Base-by-base conservation (phyloP, 1,140 invertebrate genomes). In the Drosophila pectinifera region DNA sequence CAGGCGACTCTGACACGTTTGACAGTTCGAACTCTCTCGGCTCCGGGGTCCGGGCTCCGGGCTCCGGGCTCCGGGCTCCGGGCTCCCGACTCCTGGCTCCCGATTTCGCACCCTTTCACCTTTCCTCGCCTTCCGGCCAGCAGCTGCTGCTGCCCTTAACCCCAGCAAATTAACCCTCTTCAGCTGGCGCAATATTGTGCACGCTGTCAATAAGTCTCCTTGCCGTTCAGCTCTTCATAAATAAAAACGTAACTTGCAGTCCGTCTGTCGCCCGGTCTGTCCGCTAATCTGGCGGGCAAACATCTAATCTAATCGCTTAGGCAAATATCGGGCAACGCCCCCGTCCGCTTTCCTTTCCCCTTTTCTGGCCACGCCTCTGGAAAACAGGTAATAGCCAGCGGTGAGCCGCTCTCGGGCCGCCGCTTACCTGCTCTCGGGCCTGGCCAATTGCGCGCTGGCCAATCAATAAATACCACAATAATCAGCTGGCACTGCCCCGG, bases 201-300 rank as follows among this genome's bases (percentile, higher is more conserved):
- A 70, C 42, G 64, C 83, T 88, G 83, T 88, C 83, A 88, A 89
- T 88, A 88, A 82, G 83, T 88, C n/a, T n/a, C n/a, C n/a, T n/a
- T n/a, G n/a, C n/a, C n/a, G n/a, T 76, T 75, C 24, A 4, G 36
- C 42, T 18, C 20, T 64, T 28, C 36, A 36, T 53, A 59, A 63
- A 62, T 41, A 28, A 22, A 51, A 36, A 10, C 36, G 6, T 20
- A 41, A 59, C 54, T 59, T 46, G 36, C 55, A 43, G 38, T 51
- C 57, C 22, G 24, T 45, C n/a, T 38, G 36, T 18, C 18, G n/a
- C n/a, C n/a, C n/a, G n/a, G n/a, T 69, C 20, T 31, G 28, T 13
- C 1, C 18, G 38, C 51, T 78, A 77, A 78, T 78, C 75, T 78
- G 3, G 18, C 26, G 11, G 31, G 53, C 56, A 74, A 58, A 64